Evolutionary conservation across 2,888 invertebrate genomes (phyloP).

Genomic region (Caenorhabditis angaria): DNA sequence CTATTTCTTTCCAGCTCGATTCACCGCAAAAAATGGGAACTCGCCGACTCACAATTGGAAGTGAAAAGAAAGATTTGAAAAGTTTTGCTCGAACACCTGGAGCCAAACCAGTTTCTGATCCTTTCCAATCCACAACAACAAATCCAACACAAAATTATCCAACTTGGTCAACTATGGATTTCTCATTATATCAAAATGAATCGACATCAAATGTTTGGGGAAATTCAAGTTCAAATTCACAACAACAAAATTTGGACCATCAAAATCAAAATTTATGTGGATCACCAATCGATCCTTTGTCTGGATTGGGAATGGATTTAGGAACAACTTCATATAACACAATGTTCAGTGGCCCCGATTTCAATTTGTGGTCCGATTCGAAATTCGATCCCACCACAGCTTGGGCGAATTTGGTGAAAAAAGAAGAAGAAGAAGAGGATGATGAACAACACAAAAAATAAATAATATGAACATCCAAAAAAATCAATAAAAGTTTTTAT

Average conservation of each 20-base stretch:
- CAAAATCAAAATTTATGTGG: constrained; percentile 9
- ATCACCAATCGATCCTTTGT: constrained; percentile 23
- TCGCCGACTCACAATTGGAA: constrained; percentile 39
- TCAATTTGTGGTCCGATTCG: constrained; percentile 37
- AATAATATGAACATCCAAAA: too few species aligned
- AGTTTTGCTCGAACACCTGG: constrained; percentile 35
- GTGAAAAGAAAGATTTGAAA: constrained; percentile 29
- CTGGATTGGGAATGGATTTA: constrained; percentile 33
- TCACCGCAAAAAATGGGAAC: constrained; percentile 14
- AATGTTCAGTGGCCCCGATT: constrained; percentile 40
- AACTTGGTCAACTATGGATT: constrained; percentile 1
- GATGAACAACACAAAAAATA: constrained; percentile 10
- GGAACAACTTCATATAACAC: constrained; percentile 14
- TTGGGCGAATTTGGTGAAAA: constrained; percentile 7
- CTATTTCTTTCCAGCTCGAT: constrained; percentile 15
- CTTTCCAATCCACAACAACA: neutral
- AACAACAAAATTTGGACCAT: neutral
- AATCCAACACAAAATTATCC: neutral
- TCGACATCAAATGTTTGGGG: neutral
- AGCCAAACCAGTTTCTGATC: neutral
- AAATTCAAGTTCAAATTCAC: neutral
- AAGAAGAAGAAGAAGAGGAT: constrained; percentile 11
- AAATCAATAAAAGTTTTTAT: neutral
- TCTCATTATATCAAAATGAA: neutral
- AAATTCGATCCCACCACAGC: constrained; percentile 22